Conservation (phyloP, 2,888 invertebrate species). For the Melanargia galathea region DNA sequence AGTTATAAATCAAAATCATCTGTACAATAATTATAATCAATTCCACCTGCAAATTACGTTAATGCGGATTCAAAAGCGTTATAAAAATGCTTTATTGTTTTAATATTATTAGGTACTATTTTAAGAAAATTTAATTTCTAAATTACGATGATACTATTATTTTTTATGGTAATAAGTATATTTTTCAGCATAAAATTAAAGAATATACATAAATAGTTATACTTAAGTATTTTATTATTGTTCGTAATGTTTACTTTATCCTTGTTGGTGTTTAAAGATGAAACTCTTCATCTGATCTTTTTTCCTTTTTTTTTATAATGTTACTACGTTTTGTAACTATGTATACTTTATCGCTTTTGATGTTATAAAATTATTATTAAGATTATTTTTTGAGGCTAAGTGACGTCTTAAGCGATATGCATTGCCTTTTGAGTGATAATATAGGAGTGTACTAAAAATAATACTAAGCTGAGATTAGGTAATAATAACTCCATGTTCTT, state of each 20-base stretch:
- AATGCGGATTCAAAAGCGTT: not conserved
- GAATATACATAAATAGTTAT: conserved; percentile 40
- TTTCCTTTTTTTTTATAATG: conserved; percentile 36
- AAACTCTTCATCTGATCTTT: conserved; percentile 35
- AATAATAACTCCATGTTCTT: no score
- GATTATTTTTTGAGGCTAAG: conserved; percentile 38
- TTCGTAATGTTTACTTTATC: conserved; percentile 32
- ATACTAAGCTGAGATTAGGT: no score
- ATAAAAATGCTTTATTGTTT: not conserved
- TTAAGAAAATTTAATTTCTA: not conserved
- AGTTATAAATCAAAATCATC: not conserved
- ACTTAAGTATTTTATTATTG: conserved; percentile 37
- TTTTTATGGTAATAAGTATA: conserved; percentile 12
- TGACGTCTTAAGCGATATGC: not conserved
- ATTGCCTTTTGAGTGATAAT: not conserved
- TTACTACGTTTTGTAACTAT: conserved; percentile 51
- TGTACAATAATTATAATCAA: not conserved
- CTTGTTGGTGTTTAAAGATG: conserved; percentile 34
- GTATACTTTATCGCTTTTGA: conserved; percentile 45
- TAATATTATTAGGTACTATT: not conserved
- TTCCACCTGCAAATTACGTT: not conserved
- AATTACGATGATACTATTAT: not conserved
- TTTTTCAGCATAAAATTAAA: conserved; percentile 52
- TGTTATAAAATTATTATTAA: conserved; percentile 37
- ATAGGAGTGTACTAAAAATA: no score